These are phyloP conservation scores for Caranx ignobilis DNA, from an alignment of 2,113 vertebrate genomes.

Conservation along the genomic window DNA sequence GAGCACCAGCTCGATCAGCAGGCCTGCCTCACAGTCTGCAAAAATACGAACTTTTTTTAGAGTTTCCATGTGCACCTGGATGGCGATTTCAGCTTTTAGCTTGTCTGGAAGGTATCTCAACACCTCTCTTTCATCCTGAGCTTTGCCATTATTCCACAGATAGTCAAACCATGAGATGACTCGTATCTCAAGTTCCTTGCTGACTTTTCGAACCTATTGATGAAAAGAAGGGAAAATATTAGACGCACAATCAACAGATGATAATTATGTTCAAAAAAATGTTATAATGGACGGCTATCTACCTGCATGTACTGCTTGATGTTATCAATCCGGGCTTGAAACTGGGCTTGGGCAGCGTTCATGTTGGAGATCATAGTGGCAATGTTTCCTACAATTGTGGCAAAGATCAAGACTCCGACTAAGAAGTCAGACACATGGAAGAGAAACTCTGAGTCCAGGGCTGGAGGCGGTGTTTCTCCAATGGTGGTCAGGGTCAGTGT, in stretches of 20 bases:
- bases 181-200: slow-evolving; percentile 93
- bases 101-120: slow-evolving; percentile 96
- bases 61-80: slow-evolving; percentile 96
- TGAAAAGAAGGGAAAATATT: slow-evolving; percentile 1
- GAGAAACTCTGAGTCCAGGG: slow-evolving; percentile 93
- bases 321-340: slow-evolving; percentile 94
- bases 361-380: slow-evolving; percentile 99
- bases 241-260: not conserved
- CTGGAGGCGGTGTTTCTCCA: slow-evolving; percentile 95
- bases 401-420: slow-evolving; percentile 97
- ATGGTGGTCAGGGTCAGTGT: slow-evolving; percentile 97
- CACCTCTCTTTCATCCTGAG: slow-evolving; percentile 94
- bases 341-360: slow-evolving; percentile 96
- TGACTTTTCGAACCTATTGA: slow-evolving; percentile 90
- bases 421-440: slow-evolving; percentile 95
- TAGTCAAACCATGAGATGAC: slow-evolving; percentile 99
- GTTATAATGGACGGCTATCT: slow-evolving; percentile 64
- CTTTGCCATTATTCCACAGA: slow-evolving; percentile 96
- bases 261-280: not conserved
- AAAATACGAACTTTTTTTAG: slow-evolving; percentile 97
- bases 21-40: slow-evolving; percentile 95
- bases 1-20: slow-evolving; percentile 94
- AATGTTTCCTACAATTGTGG: slow-evolving; percentile 98
- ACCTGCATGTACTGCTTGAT: slow-evolving; percentile 99
- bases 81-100: slow-evolving; percentile 95